Evolutionary conservation across 2,113 vertebrate species (phyloP).

Genomic region (Zingel zingel): DNA sequence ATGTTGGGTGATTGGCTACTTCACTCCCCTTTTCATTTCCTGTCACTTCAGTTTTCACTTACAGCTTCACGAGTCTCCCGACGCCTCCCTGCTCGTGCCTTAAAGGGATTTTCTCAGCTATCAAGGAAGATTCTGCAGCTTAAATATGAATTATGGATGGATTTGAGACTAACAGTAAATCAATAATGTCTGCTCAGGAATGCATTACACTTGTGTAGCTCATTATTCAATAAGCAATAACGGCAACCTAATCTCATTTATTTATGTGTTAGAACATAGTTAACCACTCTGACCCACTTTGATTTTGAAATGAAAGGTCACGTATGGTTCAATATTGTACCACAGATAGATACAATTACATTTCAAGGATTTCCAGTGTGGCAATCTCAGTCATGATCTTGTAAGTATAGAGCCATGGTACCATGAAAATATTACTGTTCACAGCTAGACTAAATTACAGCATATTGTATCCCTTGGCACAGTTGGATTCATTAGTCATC

Average conservation of each 20-base stretch:
- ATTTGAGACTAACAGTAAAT: conserved; percentile 73
- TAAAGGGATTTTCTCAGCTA: conserved; percentile 66
- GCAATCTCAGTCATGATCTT: conserved; percentile 36
- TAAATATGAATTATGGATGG: conserved; percentile 79
- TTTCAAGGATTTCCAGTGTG: conserved; percentile 27
- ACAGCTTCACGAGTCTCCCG: conserved; percentile 45
- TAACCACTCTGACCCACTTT: conserved; percentile 61
- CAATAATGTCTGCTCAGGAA: conserved; percentile 73
- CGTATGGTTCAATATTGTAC: conserved; percentile 40
- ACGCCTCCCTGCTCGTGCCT: conserved; percentile 50
- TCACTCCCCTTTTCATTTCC: conserved; percentile 81
- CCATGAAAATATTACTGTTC: conserved; percentile 24
- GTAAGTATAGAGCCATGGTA: conserved; percentile 11
- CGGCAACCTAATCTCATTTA: conserved; percentile 51
- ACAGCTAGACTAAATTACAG: conserved; percentile 26
- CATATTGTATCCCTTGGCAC: conserved; percentile 32
- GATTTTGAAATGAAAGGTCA: conserved; percentile 66
- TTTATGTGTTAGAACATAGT: conserved; percentile 60
- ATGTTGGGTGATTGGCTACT: conserved; percentile 81
- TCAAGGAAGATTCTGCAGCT: conserved; percentile 65
- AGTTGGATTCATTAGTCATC: conserved; percentile 41
- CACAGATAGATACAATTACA: conserved; percentile 30
- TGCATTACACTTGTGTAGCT: conserved; percentile 55
- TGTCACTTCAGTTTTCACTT: conserved; percentile 71
- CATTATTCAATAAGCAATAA: conserved; percentile 71